phyloP scores from a whole-genome alignment of 92 coral and sea anemone genomes.

The Meandrina meandrites region DNA sequence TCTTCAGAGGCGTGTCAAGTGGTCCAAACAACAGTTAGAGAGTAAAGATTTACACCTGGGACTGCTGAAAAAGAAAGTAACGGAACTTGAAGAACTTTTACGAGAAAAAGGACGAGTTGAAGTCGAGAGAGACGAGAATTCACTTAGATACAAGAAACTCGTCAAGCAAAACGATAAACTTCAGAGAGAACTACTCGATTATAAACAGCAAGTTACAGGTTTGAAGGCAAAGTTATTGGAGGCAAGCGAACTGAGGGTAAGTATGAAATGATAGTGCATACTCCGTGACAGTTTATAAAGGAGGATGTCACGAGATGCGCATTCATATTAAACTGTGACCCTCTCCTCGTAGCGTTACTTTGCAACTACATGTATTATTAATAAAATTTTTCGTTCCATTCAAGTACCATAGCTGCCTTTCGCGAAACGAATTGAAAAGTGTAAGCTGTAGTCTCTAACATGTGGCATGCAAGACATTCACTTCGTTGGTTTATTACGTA shows the following conservation, averaged over 20 bases:
- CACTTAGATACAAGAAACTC: conserved; percentile 83
- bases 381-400: too few species aligned
- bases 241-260: conserved; percentile 90
- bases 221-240: conserved; percentile 87
- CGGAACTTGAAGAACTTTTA: conserved; percentile 83
- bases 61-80: conserved; percentile 81
- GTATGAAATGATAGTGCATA: not conserved
- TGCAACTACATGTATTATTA: too few species aligned
- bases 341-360: too few species aligned
- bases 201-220: conserved; percentile 82
- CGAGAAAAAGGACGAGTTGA: conserved; percentile 93
- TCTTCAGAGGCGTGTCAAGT: conserved; percentile 90
- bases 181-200: conserved; percentile 88
- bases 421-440: too few species aligned
- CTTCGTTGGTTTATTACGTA: too few species aligned
- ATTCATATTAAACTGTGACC: too few species aligned
- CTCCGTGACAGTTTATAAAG: not conserved
- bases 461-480: too few species aligned
- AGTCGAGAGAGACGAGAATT: conserved; percentile 93
- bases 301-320: too few species aligned
- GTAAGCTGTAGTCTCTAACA: too few species aligned
- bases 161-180: conserved; percentile 92
- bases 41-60: conserved; percentile 96
- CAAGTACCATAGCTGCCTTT: too few species aligned
- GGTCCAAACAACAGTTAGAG: conserved; percentile 97